Conservation (phyloP, 1,140 invertebrate genomes). For the Rhyacophila brunnea region DNA sequence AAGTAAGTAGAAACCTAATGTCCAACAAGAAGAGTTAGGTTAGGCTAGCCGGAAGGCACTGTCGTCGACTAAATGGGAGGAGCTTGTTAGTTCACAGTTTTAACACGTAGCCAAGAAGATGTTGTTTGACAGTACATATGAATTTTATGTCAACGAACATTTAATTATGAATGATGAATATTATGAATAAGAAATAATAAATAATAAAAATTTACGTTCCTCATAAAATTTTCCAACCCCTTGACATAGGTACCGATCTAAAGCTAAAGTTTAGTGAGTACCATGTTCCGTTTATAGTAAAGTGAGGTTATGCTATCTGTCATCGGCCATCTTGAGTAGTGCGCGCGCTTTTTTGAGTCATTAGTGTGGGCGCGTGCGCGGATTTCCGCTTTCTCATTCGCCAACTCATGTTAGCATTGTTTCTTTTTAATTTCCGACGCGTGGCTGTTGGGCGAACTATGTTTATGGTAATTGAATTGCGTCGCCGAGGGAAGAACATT, state of each 20-base stretch:
- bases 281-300: neutral
- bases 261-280: neutral
- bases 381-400: constrained; percentile 25
- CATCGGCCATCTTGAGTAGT: neutral
- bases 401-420: constrained; percentile 1
- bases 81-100: no score
- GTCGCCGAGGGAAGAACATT: constrained; percentile 11
- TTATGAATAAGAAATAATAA: no score
- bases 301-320: constrained; percentile 7
- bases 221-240: neutral
- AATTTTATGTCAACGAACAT: neutral
- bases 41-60: neutral
- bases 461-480: constrained; percentile 33
- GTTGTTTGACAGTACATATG: no score
- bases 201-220: no score
- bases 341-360: constrained; percentile 5
- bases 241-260: neutral
- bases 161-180: neutral
- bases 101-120: no score
- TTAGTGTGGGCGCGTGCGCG: constrained; percentile 24
- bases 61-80: no score
- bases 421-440: constrained; percentile 14
- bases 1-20: neutral
- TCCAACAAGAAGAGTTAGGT: no score
- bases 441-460: constrained; percentile 8